Evolutionary conservation across 2,113 vertebrate genomes (phyloP), one percentile per base, ranked within the genome.

Genomic region (Monopterus albus): DNA sequence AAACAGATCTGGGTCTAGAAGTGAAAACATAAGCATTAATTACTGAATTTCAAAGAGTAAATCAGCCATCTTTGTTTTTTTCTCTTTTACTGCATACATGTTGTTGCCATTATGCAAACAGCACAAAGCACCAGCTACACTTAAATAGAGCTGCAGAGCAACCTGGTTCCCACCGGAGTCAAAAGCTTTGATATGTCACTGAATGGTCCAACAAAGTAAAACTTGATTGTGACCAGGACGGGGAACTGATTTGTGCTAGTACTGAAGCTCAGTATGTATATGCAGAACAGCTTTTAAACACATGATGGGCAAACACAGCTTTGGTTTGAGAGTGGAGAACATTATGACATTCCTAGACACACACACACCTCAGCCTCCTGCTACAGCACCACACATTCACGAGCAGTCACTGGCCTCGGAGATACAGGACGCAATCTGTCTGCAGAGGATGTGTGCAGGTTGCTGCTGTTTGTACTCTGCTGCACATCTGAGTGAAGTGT

Each of bases 21-120:
- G 49, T 59, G 40, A 53, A 77, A 74, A 71, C 63, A 52, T 25
- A 2, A 20, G 39, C 68, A 72, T 90, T 61, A 78, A 84, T 85
- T 78, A 87, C 75, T 73, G 17, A 79, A 63, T 64, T 50, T 52
- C 49, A 73, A 75, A 78, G 51, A 61, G 56, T 49, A 78, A 80
- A 83, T 65, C 68, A 46, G 29, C 5, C 21, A 20, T 50, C 36
- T 4, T 7, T 40, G 14, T 28, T 17, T 3, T 21, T 40, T 25
- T 7, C 43, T 18, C 35, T 43, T 31, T 12, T 38, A 8, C 28
- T 51, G 42, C 17, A 43, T 10, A 23, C 23, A 7, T 21, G 75
- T 38, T 56, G 57, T 36, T 23, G 20, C 20, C 49, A 12, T 79
- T 68, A 70, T 43, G 53, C 55, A 61, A 61, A 67, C 72, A 62